Base-by-base conservation (phyloP, 2,797 vertebrate genomes). In the Xenops minutus region DNA sequence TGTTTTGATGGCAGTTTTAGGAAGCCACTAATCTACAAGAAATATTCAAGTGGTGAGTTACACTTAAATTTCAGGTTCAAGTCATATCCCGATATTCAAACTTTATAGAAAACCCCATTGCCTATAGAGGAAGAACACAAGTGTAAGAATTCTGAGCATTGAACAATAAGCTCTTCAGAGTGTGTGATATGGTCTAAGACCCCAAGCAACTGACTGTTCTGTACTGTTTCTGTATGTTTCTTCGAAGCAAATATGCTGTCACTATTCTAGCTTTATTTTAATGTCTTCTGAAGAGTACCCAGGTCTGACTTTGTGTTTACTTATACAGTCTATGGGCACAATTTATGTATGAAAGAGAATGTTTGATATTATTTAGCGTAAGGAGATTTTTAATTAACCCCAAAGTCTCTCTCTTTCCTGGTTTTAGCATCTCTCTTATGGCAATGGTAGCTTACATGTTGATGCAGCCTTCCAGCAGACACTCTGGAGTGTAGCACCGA, bases 381-480 rank as follows among this genome's bases (percentile, higher is more conserved):
- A 76, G 67, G 36, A 81, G 41, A 63, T 76, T 88, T 94, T 80
- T 91, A 69, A 86, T 62, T 83, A 94, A 69, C 24, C 30, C 29
- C 32, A 77, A 68, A 43, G 10, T 41, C 39, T 41, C 10, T 83
- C 36, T 94, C 51, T 86, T 79, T 84, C 49, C 56, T 78, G 56
- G 1, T 86, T 90, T 15, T 97, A 99, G 99, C 99, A 99, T 96
- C 97, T 99, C 83, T 99, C 99, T 27, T 99, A 99, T 0, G 99
- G 99, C 51, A 99, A 98, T 14, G 98, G 98, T 75, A 99, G 98
- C 91, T 97, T 99, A 67, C 99, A 99, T 4, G 99, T 99, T 56
- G 99, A 99, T 29, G 99, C 99, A 32, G 99, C 99, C 46, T 99
- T 99, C 97, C 99, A 99, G 98, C 99, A 99, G 97, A 99, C 99